Evolutionary conservation across 1,140 invertebrate species (phyloP).

Genomic region (Lineus longissimus): DNA sequence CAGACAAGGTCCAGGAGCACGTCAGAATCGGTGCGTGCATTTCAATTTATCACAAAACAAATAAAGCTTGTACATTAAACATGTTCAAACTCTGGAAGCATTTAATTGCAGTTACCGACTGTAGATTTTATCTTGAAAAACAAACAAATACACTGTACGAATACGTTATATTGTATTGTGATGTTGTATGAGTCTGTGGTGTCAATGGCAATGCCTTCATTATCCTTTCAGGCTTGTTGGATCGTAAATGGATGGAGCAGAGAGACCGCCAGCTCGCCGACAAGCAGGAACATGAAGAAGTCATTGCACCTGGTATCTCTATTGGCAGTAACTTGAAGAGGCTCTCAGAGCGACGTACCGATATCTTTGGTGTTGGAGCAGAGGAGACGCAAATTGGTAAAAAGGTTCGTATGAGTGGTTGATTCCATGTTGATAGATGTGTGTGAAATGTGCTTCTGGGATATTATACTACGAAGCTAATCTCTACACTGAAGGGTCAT

Average conservation of each 20-base stretch:
- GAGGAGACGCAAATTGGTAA: conserved; percentile 99
- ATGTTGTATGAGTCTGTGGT: no score
- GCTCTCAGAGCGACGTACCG: conserved; percentile 95
- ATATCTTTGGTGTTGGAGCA: conserved; percentile 95
- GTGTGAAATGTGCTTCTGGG: background rate
- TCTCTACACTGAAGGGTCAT: no score
- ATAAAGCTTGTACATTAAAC: background rate
- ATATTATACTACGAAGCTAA: no score
- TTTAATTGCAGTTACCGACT: no score
- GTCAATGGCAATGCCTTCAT: no score
- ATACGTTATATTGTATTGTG: no score
- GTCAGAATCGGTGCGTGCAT: conserved; percentile 75
- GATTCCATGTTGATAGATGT: background rate
- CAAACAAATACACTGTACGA: no score
- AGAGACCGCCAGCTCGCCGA: conserved; percentile 80
- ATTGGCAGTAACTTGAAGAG: conserved; percentile 95
- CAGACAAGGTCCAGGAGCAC: conserved; percentile 94
- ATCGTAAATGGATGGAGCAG: conserved; percentile 97
- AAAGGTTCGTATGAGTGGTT: conserved; percentile 65
- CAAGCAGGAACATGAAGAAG: conserved; percentile 78
- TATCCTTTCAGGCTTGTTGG: conserved; percentile 66
- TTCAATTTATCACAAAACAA: background rate
- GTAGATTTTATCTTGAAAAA: no score
- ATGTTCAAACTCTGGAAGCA: no score
- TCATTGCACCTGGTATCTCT: conserved; percentile 74